Evolutionary conservation across 1,140 invertebrate species (phyloP).

Genomic region (Scaptomyza montana): DNA sequence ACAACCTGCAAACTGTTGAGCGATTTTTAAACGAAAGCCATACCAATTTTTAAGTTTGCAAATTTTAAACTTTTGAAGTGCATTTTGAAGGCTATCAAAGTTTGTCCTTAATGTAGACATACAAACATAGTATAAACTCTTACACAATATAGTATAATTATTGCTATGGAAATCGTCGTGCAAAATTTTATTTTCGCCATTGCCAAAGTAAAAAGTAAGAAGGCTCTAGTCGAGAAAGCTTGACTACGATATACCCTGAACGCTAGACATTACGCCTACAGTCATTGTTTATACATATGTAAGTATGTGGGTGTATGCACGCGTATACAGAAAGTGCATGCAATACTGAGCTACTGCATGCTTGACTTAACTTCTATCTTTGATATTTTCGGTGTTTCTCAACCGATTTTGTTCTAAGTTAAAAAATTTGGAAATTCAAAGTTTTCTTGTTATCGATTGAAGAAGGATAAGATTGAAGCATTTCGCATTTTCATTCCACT

Average conservation of each 20-base stretch:
- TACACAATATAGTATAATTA: neutral
- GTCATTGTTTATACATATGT: no score
- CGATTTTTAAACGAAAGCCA: neutral
- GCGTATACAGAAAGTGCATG: no score
- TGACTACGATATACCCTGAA: no score
- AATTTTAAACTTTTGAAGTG: neutral
- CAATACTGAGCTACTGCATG: no score
- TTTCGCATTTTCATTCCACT: slow-evolving; percentile 40
- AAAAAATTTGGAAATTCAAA: no score
- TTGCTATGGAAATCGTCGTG: neutral
- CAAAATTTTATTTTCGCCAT: slow-evolving; percentile 24
- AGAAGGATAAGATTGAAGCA: slow-evolving; percentile 26
- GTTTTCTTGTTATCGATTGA: no score
- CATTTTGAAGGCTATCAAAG: neutral
- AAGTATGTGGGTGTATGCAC: no score
- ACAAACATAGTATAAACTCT: no score
- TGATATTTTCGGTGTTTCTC: no score
- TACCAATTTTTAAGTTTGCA: neutral
- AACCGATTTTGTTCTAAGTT: no score
- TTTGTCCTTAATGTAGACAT: slow-evolving; percentile 1
- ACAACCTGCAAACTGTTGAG: slow-evolving; percentile 10
- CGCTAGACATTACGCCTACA: no score
- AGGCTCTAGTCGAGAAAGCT: neutral
- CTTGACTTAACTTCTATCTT: no score
- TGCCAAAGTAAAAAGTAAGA: slow-evolving; percentile 34